Evolutionary conservation across 2,797 vertebrate genomes (phyloP).

Genomic region (Melanogrammus aeglefinus): DNA sequence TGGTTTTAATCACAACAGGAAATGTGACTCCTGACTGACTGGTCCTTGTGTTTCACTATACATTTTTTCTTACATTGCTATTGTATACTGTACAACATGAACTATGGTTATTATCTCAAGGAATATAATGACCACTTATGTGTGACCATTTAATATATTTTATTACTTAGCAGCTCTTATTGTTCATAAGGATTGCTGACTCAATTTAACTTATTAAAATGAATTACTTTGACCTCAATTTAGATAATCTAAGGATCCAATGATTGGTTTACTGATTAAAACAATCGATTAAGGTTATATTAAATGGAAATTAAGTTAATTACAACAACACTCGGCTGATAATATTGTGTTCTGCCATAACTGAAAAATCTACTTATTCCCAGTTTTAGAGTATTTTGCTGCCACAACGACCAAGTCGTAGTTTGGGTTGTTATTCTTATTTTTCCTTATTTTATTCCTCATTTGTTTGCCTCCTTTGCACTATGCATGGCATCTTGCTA

Average conservation of each 20-base stretch:
- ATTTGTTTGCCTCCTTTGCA: constrained; percentile 2
- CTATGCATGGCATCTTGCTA: constrained; percentile 25
- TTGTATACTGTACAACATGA: neutral
- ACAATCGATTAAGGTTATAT: neutral
- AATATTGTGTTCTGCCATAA: neutral
- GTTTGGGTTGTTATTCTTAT: neutral
- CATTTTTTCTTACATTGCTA: neutral
- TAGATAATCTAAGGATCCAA: neutral
- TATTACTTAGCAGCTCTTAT: neutral
- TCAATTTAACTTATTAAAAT: neutral
- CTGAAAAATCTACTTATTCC: neutral
- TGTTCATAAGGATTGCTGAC: neutral
- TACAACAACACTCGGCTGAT: neutral
- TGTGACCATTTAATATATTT: neutral
- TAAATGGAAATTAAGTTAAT: neutral
- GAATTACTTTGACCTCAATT: neutral
- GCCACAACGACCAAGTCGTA: neutral
- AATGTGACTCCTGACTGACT: constrained; percentile 6
- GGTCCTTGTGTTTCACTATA: constrained; percentile 4
- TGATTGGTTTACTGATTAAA: neutral
- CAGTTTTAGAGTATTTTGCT: neutral
- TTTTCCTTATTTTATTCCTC: constrained; percentile 10
- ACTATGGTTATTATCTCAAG: neutral
- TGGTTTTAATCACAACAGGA: neutral
- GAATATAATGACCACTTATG: neutral